Percentiles rank a stretch among this genome's conserved stretches.
phyloP scores from a whole-genome alignment of 2,888 invertebrate genomes.

The Spisula solida region DNA sequence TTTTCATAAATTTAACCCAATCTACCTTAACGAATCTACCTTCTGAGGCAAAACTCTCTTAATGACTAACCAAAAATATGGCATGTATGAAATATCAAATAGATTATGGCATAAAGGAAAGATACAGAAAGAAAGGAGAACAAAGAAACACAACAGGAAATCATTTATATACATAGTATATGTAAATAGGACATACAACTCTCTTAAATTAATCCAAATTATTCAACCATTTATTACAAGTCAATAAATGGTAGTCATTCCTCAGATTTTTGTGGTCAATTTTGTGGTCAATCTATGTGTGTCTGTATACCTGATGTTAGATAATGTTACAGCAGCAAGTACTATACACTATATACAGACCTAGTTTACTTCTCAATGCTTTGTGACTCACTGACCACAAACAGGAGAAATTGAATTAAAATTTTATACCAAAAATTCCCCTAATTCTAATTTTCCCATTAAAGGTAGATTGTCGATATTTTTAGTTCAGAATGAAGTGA shows the following conservation, averaged over 20 bases:
- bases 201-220: conserved; percentile 16
- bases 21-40: no score
- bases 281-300: conserved; percentile 43
- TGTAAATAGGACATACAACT: not conserved
- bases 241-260: conserved; percentile 24
- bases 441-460: conserved; percentile 9
- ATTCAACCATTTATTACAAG: conserved; percentile 15
- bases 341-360: not conserved
- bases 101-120: no score
- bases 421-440: conserved; percentile 22
- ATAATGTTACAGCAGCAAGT: conserved; percentile 22
- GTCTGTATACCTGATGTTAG: conserved; percentile 20
- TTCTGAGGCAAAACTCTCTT: no score
- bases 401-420: conserved; percentile 10
- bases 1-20: no score
- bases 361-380: conserved; percentile 22
- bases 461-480: conserved; percentile 2
- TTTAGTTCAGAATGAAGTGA: no score
- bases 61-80: not conserved
- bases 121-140: not conserved
- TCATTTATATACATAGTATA: not conserved
- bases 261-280: conserved; percentile 39
- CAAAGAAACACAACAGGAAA: not conserved
- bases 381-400: conserved; percentile 26
- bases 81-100: not conserved